Base-by-base conservation (phyloP, 2,797 vertebrate species). In the Telmatherina bonti region DNA sequence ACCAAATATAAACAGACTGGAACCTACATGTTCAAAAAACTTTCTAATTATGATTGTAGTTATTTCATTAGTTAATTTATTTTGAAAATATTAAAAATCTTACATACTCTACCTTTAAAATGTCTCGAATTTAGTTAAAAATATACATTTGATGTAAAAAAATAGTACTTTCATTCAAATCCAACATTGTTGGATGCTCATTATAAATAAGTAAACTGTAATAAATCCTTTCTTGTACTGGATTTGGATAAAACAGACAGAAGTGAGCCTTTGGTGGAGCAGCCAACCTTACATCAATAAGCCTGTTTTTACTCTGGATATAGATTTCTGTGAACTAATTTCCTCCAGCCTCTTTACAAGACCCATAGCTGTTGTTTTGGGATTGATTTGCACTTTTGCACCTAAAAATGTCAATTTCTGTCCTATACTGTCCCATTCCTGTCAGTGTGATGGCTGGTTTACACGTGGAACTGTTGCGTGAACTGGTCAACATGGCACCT, bases 371-470 rank as follows among this genome's bases (percentile, higher is more conserved):
- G 51, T 27, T 70, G 68, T 62, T 70, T 51, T 33, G 29, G 38
- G 58, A 70, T 70, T 45, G 59, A 70, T 70, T 62, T 70, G 38
- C 68, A 45, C 68, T 55, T 70, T 45, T 47, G 51, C 20, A 45
- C 51, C 16, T 20, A 47, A 29, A 9, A 5, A 20, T n/a, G 24
- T 53, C 38, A 15, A 26, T 51, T 53, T 61, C 51, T 41, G 30
- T 33, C 45, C 16, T 26, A 54, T 4, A 4, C 8, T 20, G 26
- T 51, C 18, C 31, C 31, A 26, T 60, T 22, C 38, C 18, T 18
- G 20, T 18, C 35, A 31, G 29, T 22, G 51, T 1, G 20, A 16
- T 9, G 29, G 29, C 60, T 13, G 13, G 31, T 52, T 27, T 54
- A 1, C 27, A 26, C 22, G 2, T 7, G n/a, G 3, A 31, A 12